A percentile compares a stretch with the other conserved stretches of the same genome.
phyloP scores from a whole-genome alignment of 2,113 vertebrate genomes.

The Halcyon malimbica region DNA sequence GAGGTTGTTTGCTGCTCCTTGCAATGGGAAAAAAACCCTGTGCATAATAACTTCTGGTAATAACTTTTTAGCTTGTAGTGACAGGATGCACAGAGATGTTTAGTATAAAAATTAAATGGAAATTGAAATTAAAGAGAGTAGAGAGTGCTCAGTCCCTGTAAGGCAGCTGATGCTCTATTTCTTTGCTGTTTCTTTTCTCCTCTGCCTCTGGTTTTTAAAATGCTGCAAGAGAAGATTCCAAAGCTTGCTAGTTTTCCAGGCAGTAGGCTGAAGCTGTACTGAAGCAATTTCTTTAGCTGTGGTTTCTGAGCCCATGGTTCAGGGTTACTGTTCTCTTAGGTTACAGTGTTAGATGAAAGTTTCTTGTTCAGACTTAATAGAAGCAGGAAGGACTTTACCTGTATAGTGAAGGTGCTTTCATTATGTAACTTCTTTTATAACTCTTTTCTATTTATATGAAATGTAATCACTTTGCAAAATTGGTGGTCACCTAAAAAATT shows the following conservation, averaged over 20 bases:
- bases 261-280: background rate
- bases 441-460: background rate
- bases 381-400: background rate
- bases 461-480: constrained; percentile 5
- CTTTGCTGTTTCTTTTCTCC: background rate
- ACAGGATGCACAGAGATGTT: background rate
- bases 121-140: background rate
- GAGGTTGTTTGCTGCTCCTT: background rate
- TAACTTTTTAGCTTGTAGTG: background rate
- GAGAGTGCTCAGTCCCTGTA: background rate
- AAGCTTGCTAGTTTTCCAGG: background rate
- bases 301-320: background rate
- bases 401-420: background rate
- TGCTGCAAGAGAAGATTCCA: background rate
- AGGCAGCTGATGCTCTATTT: background rate
- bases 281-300: background rate
- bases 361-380: background rate
- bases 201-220: background rate
- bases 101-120: background rate
- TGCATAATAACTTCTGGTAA: background rate
- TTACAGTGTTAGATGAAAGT: background rate
- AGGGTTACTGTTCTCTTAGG: background rate
- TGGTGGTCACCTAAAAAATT: background rate
- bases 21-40: background rate
- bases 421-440: background rate